These are phyloP conservation scores for Trissolcus japonicus DNA, from an alignment of 2,888 invertebrate genomes.

Conservation along the genomic window DNA sequence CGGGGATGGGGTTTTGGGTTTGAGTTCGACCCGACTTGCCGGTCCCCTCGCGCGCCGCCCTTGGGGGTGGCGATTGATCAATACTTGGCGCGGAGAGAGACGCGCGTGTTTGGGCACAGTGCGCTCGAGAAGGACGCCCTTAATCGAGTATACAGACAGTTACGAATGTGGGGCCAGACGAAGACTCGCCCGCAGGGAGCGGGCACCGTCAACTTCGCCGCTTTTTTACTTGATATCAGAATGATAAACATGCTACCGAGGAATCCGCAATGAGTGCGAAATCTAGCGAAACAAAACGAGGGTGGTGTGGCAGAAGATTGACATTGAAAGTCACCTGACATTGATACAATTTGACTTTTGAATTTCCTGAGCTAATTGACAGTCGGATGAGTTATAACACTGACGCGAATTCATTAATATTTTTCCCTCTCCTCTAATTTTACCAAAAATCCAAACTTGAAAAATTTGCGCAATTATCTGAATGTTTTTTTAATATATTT, in stretches of 20 bases:
- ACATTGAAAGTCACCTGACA: slow-evolving; percentile 41
- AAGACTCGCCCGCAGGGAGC: slow-evolving; percentile 14
- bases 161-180: slow-evolving; percentile 10
- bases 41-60: slow-evolving; percentile 33
- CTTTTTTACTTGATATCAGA: slow-evolving; percentile 31
- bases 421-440: not conserved
- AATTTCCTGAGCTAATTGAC: slow-evolving; percentile 19
- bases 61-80: slow-evolving; percentile 64
- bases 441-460: too few relatives aligned
- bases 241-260: slow-evolving; percentile 36
- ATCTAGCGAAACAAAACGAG: slow-evolving; percentile 36
- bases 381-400: not conserved
- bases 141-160: slow-evolving; percentile 37
- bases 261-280: slow-evolving; percentile 38
- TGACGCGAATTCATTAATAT: not conserved
- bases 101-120: not conserved
- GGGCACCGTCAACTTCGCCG: slow-evolving; percentile 15
- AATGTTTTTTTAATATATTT: too few relatives aligned
- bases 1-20: slow-evolving; percentile 55
- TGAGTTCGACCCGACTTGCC: slow-evolving; percentile 51
- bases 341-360: slow-evolving; percentile 32
- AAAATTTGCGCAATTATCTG: too few relatives aligned
- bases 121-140: slow-evolving; percentile 20
- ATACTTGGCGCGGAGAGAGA: slow-evolving; percentile 60
- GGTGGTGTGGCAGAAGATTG: slow-evolving; percentile 32